Base-by-base conservation (phyloP, 2,888 invertebrate genomes). In the Acrobasis consociella region DNA sequence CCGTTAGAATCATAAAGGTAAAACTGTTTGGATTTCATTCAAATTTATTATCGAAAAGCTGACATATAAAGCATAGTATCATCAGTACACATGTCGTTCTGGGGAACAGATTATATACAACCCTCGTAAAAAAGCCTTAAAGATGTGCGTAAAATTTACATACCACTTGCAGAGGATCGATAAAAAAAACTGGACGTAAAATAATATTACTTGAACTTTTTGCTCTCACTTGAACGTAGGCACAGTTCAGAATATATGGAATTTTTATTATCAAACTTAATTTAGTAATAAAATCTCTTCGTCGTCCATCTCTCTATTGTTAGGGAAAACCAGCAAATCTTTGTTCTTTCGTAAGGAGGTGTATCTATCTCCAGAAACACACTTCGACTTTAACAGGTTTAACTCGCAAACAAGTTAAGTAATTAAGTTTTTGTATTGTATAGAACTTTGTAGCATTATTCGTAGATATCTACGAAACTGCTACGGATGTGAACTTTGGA, bases 121-220 rank as follows among this genome's bases (percentile, higher is more conserved):
- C 15, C 38, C 1, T 53, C 38, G 53, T 53, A 53, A 53, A 53
- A 53, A 53, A 37, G 38, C 38, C 53, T 15, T 53, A 53, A 53
- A 53, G 53, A 53, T 38, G 53, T 53, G n/a, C 53, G 53, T 53
- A 38, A 53, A 53, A 53, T 53, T 53, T 53, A 53, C 53, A 53
- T 53, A 53, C 53, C n/a, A 46, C 46, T 46, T 5, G 9, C 37
- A n/a, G 38, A 53, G 37, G 31, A 53, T 46, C 46, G 9, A 5
- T 7, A 11, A 10, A 46, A 13, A 5, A 13, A n/a, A 46, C 46
- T 11, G 46, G 46, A n/a, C 1, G 10, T 46, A 46, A 46, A 46
- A 46, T 53, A 37, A 31, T 22, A 52, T 31, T 46, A 31, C 31
- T 31, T 31, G 31, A 31, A 31, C 5, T 46, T 46, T 13, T 46